These are phyloP conservation scores for Isichthys henryi DNA, from an alignment of 2,113 vertebrate genomes.

Conservation along the genomic window DNA sequence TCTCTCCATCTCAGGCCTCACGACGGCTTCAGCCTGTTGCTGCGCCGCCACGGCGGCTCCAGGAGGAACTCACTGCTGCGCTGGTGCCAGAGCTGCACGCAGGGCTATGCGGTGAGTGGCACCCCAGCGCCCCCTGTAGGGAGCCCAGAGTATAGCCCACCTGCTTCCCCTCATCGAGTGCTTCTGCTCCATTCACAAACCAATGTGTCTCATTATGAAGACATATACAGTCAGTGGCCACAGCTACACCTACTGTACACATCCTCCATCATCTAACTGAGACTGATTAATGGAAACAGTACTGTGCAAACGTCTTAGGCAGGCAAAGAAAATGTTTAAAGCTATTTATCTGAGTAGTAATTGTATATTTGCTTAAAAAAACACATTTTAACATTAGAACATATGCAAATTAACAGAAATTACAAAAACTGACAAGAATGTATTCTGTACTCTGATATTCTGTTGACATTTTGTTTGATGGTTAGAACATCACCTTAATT, in stretches of 20 bases:
- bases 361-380: no score
- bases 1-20: constrained; percentile 40
- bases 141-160: not conserved
- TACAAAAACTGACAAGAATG: no score
- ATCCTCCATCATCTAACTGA: not conserved
- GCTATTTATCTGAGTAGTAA: no score
- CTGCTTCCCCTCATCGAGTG: not conserved
- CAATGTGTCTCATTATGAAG: not conserved
- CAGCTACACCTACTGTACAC: not conserved
- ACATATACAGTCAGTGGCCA: not conserved
- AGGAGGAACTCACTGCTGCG: constrained; percentile 59
- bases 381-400: no score
- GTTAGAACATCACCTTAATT: no score
- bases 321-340: not conserved
- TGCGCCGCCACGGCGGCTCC: constrained; percentile 58
- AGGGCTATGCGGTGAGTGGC: constrained; percentile 54
- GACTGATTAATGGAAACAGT: not conserved
- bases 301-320: not conserved
- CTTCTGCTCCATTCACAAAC: not conserved
- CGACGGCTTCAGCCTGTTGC: constrained; percentile 53
- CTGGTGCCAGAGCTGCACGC: constrained; percentile 59
- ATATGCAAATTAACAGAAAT: no score
- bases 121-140: not conserved
- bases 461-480: no score
- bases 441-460: no score